Evolutionary conservation across 53 echinoderm and acorn worm genomes (phyloP).

Genomic region (Actinopyga echinites): DNA sequence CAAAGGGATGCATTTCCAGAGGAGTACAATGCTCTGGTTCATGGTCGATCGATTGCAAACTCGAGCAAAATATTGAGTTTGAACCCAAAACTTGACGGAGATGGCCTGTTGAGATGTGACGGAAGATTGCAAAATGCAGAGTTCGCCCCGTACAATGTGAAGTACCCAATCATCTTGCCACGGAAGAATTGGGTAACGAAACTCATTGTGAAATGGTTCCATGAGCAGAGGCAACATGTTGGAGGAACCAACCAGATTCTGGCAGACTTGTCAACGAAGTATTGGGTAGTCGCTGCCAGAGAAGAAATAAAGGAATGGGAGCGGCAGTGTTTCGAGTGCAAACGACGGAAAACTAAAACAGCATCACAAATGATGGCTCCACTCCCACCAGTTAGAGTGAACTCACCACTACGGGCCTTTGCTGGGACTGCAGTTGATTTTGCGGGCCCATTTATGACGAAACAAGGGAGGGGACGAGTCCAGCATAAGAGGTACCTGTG

Average conservation of each 20-base stretch:
- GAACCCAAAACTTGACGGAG: slow-evolving; percentile 16
- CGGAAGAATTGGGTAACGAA: slow-evolving; percentile 30
- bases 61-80: slow-evolving; percentile 30
- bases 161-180: slow-evolving; percentile 41
- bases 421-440: slow-evolving; percentile 31
- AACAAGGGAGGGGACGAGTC: slow-evolving; percentile 34
- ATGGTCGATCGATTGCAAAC: not conserved
- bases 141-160: not conserved
- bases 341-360: not conserved
- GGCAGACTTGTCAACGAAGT: slow-evolving; percentile 1
- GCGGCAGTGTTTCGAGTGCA: not conserved
- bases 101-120: slow-evolving; percentile 3
- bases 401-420: slow-evolving; percentile 21
- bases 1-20: not conserved
- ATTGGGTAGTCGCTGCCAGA: slow-evolving; percentile 10
- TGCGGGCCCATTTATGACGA: slow-evolving; percentile 47
- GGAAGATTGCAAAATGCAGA: slow-evolving; percentile 15
- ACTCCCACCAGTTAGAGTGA: slow-evolving; percentile 3
- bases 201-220: slow-evolving; percentile 17
- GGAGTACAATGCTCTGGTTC: no score
- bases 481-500: slow-evolving; percentile 34
- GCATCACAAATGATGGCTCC: slow-evolving; percentile 39
- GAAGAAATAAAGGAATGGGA: slow-evolving; percentile 36
- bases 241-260: slow-evolving; percentile 30
- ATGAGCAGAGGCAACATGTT: slow-evolving; percentile 18